Base-by-base conservation (phyloP, 2,797 vertebrate genomes). In the Acridotheres tristis region DNA sequence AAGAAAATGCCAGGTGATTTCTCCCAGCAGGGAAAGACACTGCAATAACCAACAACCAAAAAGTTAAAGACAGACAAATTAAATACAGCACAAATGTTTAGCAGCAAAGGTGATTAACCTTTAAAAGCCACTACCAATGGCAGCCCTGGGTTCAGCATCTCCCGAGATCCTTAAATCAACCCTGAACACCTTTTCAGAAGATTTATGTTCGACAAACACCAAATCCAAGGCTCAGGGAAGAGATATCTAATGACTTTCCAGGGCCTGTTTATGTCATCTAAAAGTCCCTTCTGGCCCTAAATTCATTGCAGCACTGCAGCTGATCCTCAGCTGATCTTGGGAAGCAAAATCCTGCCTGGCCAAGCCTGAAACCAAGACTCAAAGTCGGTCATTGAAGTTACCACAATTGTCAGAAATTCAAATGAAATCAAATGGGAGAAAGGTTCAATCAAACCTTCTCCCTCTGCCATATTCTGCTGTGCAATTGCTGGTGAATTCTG, bases 101-200 rank as follows among this genome's bases (percentile, higher is more conserved):
- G 93, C 90, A 89, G 83, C 3, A 12, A 95, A 63, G 77, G 85
- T 88, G 94, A 97, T 96, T 95, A 96, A 94, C 96, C 95, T 96
- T 96, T 96, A 92, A 89, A 95, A 93, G 54, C 88, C 90, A 50
- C 85, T 38, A 42, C 85, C 90, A 82, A 82, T 66, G 80, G 80
- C 77, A 87, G 69, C 18, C n/a, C 66, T 23, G 71, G 55, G 53
- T 90, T 88, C 83, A 34, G 73, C 91, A 75, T 66, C 95, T 93
- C 91, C 67, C 0, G 83, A 96, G 90, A 88, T 82, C 83, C 75
- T 93, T 94, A 94, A 94, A 94, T 95, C 95, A 96, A 94, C 79
- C 84, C 74, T 5, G 8, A 88, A 54, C 76, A 81, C 85, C 91
- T 95, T 94, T 88, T 54, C 34, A 61, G 79, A 86, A 94, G 94